These are phyloP conservation scores for Rhagonycha fulva DNA, from an alignment of 2,888 invertebrate species.

Conservation along the genomic window DNA sequence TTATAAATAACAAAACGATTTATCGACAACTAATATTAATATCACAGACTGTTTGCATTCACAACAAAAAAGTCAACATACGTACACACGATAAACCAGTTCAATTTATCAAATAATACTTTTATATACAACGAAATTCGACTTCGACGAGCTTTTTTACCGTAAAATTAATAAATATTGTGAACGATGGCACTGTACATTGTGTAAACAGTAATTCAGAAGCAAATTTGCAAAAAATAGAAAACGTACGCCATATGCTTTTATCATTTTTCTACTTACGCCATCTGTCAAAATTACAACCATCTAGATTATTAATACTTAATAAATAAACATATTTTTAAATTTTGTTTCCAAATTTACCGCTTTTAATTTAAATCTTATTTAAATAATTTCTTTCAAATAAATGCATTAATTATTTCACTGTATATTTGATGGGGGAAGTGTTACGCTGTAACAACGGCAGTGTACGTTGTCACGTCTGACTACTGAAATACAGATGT, in stretches of 20 bases:
- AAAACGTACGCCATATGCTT: conserved; percentile 42
- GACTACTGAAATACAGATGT: background rate
- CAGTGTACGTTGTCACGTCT: background rate
- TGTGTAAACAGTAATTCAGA: conserved; percentile 36
- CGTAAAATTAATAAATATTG: conserved; percentile 34
- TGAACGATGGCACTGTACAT: conserved; percentile 33
- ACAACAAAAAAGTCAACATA: conserved; percentile 61
- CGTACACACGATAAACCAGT: conserved; percentile 41
- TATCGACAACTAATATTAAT: conserved; percentile 55
- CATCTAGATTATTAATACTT: conserved; percentile 8
- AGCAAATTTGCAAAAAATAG: conserved; percentile 42
- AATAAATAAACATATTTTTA: background rate
- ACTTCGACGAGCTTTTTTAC: conserved; percentile 20
- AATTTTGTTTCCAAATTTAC: background rate
- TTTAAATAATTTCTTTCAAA: background rate
- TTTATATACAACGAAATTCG: conserved; percentile 35
- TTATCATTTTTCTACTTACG: conserved; percentile 26
- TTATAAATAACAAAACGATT: conserved; percentile 29
- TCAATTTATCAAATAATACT: conserved; percentile 33
- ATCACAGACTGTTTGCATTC: conserved; percentile 65
- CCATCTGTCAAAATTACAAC: conserved; percentile 22
- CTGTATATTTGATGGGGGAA: background rate
- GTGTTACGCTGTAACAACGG: background rate
- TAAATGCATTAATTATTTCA: background rate
- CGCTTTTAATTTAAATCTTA: background rate